Evolutionary conservation across 2,888 invertebrate genomes (phyloP).

Genomic region (Morinoia aosen): DNA sequence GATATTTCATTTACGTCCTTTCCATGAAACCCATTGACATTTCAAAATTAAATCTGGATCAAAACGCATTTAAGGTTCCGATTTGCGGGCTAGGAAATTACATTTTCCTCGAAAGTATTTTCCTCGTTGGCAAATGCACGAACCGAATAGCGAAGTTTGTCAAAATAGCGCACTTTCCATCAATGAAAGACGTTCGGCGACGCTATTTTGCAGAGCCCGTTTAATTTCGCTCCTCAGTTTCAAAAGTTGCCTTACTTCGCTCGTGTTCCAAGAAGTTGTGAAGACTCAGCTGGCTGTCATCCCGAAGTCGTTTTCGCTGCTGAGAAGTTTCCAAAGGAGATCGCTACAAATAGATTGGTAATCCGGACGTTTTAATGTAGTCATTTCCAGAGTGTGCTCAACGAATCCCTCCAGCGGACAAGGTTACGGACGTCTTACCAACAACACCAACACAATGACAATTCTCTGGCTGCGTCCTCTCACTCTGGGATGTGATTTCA

Average conservation of each 20-base stretch:
- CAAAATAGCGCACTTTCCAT: no score
- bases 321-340: not conserved
- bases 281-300: no score
- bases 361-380: not conserved
- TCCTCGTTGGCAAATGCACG: no score
- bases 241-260: not conserved
- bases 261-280: not conserved
- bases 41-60: no score
- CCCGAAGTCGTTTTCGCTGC: not conserved
- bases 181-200: not conserved
- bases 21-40: no score
- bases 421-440: not conserved
- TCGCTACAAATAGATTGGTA: not conserved
- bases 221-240: not conserved
- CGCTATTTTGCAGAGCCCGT: not conserved
- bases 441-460: not conserved
- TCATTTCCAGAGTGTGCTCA: not conserved
- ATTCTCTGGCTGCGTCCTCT: not conserved
- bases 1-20: no score
- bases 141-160: no score
- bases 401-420: not conserved
- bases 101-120: no score
- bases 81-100: no score
- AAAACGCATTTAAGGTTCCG: no score
- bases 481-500: not conserved